Base-by-base conservation (phyloP, 2,888 invertebrate genomes). In the Leptura quadrifasciata region DNA sequence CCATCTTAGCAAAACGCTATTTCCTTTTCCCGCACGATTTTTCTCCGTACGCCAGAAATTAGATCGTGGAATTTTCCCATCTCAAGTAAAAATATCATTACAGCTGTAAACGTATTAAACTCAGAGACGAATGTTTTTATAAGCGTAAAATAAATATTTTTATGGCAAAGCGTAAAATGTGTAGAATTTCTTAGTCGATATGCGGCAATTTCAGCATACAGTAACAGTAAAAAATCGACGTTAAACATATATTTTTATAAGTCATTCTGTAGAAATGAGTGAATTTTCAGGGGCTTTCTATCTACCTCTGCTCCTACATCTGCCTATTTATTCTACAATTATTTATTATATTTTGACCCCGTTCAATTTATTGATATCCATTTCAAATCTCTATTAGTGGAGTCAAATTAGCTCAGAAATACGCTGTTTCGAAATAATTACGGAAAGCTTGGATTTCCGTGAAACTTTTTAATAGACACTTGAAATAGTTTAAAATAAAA, bases 11-110 rank as follows among this genome's bases (percentile, higher is more conserved):
- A n/a, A 47, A 15, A 5, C n/a, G 5, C 4, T 47, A 47, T 15
- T n/a, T n/a, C 47, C 15, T n/a, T 15, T n/a, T 5, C n/a, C 2
- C n/a, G 12, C 0, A 47, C n/a, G 0, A 6, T n/a, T 47, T n/a
- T 47, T 0, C 47, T 5, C 47, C n/a, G 47, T 5, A 47, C 47
- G 2, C 15, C n/a, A 39, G n/a, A 47, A 47, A 47, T 4, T 47
- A 15, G 47, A 47, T 47, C 47, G 47, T 15, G n/a, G 47, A n/a
- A 47, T 47, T 47, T 47, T 47, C 12, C 47, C 2, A 6, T 4
- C 47, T n/a, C n/a, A 31, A 47, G n/a, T 47, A 47, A 47, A 47
- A 47, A 47, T 47, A 47, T 47, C 47, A 47, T 47, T 47, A 47
- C n/a, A 47, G 47, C 47, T n/a, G 17, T 47, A 47, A 47, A 47